Conservation (phyloP, 2,113 vertebrate genomes). For the Phyllostomus discolor region DNA sequence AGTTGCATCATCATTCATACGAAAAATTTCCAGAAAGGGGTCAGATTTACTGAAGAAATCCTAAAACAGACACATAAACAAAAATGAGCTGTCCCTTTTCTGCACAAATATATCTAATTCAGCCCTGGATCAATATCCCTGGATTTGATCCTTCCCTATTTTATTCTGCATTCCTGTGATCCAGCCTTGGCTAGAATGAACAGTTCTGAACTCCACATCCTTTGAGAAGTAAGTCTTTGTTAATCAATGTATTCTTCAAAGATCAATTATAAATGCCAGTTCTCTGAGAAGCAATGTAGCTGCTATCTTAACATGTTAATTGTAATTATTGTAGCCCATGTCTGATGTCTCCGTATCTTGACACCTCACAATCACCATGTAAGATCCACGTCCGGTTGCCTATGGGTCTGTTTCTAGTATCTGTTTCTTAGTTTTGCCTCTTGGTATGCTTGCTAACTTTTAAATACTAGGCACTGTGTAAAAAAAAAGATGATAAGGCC, state of each 20-base stretch:
- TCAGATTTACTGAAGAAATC: slow-evolving; percentile 99
- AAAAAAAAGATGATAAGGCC: background rate
- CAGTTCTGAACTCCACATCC: background rate
- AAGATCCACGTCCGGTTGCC: too few species aligned
- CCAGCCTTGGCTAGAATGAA: background rate
- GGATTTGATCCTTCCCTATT: background rate
- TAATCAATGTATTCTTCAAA: background rate
- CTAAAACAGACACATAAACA: slow-evolving; percentile 78
- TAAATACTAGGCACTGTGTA: background rate
- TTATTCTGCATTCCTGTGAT: background rate
- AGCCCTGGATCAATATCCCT: background rate
- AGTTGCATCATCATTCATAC: slow-evolving; percentile 94
- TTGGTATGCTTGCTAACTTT: background rate
- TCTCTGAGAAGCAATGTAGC: background rate
- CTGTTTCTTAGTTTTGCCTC: background rate
- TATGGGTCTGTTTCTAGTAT: background rate
- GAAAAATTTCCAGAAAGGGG: slow-evolving; percentile 97
- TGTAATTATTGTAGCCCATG: background rate
- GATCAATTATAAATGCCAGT: background rate
- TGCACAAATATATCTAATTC: background rate
- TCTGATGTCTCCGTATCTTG: background rate
- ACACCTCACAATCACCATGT: too few species aligned
- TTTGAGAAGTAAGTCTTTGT: background rate
- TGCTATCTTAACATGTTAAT: background rate
- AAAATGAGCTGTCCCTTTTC: slow-evolving; percentile 36